A percentile compares a stretch with the other conserved stretches of the same genome.
Evolutionary conservation across 2,113 vertebrate species (phyloP).

Genomic region (Sorex araneus): DNA sequence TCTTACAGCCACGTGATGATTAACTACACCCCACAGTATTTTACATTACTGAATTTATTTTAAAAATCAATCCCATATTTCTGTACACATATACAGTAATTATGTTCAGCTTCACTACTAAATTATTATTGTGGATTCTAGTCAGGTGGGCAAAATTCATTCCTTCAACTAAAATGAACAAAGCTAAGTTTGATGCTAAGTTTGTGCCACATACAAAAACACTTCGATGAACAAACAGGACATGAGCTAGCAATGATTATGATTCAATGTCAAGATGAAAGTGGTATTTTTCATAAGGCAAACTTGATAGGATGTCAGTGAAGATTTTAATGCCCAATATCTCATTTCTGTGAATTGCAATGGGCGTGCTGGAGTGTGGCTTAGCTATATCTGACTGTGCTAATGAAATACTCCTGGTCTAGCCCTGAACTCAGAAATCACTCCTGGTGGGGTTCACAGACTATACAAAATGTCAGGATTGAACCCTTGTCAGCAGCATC

Average conservation of each 20-base stretch:
- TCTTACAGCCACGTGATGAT: background rate
- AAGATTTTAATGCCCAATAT: background rate
- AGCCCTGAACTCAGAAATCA: too few relatives aligned
- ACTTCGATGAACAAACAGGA: background rate
- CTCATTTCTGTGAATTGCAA: too few relatives aligned
- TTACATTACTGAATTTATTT: background rate
- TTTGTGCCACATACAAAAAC: background rate
- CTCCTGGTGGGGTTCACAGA: too few relatives aligned
- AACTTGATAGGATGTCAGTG: background rate
- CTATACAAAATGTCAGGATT: too few relatives aligned
- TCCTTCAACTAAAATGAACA: background rate
- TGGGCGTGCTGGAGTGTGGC: too few relatives aligned
- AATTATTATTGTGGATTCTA: background rate
- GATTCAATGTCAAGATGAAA: background rate
- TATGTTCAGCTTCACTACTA: background rate
- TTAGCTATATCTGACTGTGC: too few relatives aligned
- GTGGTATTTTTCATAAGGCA: background rate
- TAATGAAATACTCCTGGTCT: too few relatives aligned
- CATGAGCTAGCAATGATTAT: background rate
- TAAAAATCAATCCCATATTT: background rate
- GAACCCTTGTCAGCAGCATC: too few relatives aligned
- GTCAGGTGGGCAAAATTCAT: background rate
- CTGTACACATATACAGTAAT: background rate
- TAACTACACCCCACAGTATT: background rate
- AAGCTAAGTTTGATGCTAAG: background rate